Evolutionary conservation across 2,888 invertebrate genomes (phyloP).

Genomic region (Calameuta filiformis): DNA sequence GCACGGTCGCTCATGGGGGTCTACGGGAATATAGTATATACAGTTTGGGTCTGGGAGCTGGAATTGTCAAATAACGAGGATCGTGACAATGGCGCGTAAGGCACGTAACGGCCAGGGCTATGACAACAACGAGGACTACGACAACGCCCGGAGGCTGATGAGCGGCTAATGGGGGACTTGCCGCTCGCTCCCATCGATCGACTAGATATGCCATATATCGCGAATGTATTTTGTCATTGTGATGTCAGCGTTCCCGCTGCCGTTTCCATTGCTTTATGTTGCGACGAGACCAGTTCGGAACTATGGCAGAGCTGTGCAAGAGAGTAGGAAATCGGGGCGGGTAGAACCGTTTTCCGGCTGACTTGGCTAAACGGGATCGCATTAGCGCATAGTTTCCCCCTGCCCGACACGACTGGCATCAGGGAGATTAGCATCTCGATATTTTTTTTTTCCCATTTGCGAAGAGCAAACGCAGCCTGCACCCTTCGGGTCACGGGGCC

Average conservation of each 20-base stretch:
- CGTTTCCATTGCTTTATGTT: too few species aligned
- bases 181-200: constrained; percentile 26
- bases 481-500: background rate
- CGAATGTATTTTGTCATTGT: constrained; percentile 51
- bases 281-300: background rate
- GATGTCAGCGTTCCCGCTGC: constrained; percentile 24
- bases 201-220: constrained; percentile 29
- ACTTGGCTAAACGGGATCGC: constrained; percentile 65
- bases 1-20: background rate
- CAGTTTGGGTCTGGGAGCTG: constrained; percentile 36
- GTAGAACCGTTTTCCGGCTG: constrained; percentile 64
- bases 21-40: too few species aligned
- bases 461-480: constrained; percentile 7
- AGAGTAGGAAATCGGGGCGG: constrained; percentile 48
- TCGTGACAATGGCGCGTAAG: constrained; percentile 3
- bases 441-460: constrained; percentile 32
- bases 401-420: constrained; percentile 19
- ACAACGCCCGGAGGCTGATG: constrained; percentile 61
- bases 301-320: constrained; percentile 10
- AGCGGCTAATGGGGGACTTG: constrained; percentile 59
- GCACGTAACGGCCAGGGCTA: constrained; percentile 37
- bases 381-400: constrained; percentile 58
- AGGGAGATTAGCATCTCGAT: constrained; percentile 61
- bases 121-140: constrained; percentile 47
- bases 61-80: constrained; percentile 63